Evolutionary conservation across 2,797 vertebrate genomes (phyloP).

Genomic region (Schizopygopsis pylzovi): DNA sequence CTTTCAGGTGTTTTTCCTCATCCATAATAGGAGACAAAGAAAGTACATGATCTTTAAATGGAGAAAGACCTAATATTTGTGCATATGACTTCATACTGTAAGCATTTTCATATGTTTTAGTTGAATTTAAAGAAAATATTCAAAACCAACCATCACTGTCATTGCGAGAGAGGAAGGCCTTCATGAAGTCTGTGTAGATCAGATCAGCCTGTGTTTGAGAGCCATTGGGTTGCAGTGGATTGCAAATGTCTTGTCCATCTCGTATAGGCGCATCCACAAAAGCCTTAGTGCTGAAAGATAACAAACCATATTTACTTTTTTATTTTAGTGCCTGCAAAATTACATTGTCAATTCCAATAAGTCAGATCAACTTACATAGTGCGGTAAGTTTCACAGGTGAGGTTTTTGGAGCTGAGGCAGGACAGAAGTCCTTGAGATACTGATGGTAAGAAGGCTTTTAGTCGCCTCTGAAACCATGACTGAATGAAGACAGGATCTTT

Average conservation of each 20-base stretch:
- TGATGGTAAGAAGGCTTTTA: conserved; percentile 30
- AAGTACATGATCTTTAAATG: neutral
- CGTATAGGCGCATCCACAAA: neutral
- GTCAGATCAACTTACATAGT: conserved; percentile 9
- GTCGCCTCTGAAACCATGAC: conserved; percentile 24
- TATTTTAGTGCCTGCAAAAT: neutral
- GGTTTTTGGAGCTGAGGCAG: conserved; percentile 38
- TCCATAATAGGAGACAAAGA: neutral
- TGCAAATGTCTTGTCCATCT: conserved; percentile 21
- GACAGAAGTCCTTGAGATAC: conserved; percentile 22
- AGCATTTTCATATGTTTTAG: neutral
- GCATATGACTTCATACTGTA: neutral
- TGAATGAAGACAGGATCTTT: conserved; percentile 20
- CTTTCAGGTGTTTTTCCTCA: neutral
- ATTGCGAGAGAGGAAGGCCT: conserved; percentile 49
- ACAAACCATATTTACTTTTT: neutral
- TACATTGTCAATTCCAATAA: neutral
- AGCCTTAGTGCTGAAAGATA: conserved; percentile 1
- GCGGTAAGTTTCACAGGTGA: conserved; percentile 22
- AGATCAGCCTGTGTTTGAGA: neutral
- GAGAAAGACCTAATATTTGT: neutral
- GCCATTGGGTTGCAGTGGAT: neutral
- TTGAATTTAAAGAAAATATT: neutral
- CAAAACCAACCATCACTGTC: conserved; percentile 43
- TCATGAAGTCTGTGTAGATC: conserved; percentile 29